Conservation (phyloP, 2,113 vertebrate species). For the Chaenogobius annularis region DNA sequence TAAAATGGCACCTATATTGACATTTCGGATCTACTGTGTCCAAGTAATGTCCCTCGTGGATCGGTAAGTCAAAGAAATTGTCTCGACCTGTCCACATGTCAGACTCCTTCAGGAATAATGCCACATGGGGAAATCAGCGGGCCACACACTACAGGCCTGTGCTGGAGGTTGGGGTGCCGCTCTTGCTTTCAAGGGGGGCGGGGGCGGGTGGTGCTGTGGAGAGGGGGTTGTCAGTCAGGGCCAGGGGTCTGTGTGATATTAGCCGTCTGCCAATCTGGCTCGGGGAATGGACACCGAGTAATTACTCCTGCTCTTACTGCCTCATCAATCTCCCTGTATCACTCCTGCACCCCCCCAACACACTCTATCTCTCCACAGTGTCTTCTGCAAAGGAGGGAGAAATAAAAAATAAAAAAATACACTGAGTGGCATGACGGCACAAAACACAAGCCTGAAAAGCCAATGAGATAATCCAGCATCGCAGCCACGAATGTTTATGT, state of each 20-base stretch:
- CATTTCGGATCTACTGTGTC: background rate
- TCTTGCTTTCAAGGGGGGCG: slow-evolving; percentile 54
- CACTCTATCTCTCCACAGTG: slow-evolving; percentile 66
- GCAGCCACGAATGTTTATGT: slow-evolving; percentile 20
- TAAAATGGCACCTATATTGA: background rate
- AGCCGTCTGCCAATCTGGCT: slow-evolving; percentile 84
- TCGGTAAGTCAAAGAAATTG: slow-evolving; percentile 1
- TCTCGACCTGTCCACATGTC: slow-evolving; percentile 33
- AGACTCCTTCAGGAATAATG: slow-evolving; percentile 68
- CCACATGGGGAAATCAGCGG: slow-evolving; percentile 67
- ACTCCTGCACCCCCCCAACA: slow-evolving; percentile 40
- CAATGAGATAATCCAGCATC: slow-evolving; percentile 45
- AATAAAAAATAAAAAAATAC: slow-evolving; percentile 30
- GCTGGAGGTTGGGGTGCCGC: slow-evolving; percentile 69
- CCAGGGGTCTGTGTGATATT: slow-evolving; percentile 83
- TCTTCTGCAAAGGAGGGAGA: slow-evolving; percentile 52
- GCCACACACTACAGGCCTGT: slow-evolving; percentile 70
- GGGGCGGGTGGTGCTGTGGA: slow-evolving; percentile 27
- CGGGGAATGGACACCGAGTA: slow-evolving; percentile 82
- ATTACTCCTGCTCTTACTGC: slow-evolving; percentile 84
- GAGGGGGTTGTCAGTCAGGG: slow-evolving; percentile 71
- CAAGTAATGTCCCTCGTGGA: background rate
- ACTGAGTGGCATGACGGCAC: slow-evolving; percentile 70
- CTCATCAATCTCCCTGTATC: slow-evolving; percentile 85
- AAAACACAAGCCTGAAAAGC: slow-evolving; percentile 48